Percentiles rank a stretch among this genome's conserved stretches.
Evolutionary conservation across 2,113 vertebrate species (phyloP).

Genomic region (Tyrannus savana): DNA sequence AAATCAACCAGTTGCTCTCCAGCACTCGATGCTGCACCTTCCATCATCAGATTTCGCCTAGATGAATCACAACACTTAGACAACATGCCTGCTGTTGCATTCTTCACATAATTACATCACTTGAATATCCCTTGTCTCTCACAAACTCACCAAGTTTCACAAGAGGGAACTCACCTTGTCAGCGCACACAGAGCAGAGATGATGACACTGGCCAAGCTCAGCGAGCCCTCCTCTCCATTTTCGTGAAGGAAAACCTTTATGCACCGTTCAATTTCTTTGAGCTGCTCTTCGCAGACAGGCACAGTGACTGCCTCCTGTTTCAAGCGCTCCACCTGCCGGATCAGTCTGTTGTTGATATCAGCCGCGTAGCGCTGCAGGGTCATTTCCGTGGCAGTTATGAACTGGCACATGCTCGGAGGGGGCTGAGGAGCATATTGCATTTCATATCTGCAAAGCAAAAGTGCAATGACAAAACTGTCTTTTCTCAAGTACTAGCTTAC

Average conservation of each 20-base stretch:
- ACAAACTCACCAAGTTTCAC: accelerated
- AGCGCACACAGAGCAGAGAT: slow-evolving; percentile 91
- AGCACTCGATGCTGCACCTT: slow-evolving; percentile 91
- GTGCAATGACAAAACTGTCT: accelerated
- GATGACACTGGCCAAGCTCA: slow-evolving; percentile 91
- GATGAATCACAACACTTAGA: neutral
- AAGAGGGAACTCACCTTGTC: slow-evolving; percentile 81
- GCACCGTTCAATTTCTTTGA: slow-evolving; percentile 96
- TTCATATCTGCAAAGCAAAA: slow-evolving; percentile 82
- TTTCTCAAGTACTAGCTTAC: neutral
- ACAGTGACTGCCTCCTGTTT: slow-evolving; percentile 91
- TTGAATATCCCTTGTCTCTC: neutral
- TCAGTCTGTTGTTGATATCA: slow-evolving; percentile 86
- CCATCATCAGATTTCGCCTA: slow-evolving; percentile 97
- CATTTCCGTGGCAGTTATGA: slow-evolving; percentile 89
- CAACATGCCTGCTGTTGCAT: neutral
- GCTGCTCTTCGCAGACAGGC: slow-evolving; percentile 90
- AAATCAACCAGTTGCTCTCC: slow-evolving; percentile 94
- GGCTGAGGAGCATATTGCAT: slow-evolving; percentile 90
- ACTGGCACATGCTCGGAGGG: slow-evolving; percentile 82
- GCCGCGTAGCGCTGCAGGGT: slow-evolving; percentile 89
- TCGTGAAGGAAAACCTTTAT: slow-evolving; percentile 92
- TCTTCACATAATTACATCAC: accelerated
- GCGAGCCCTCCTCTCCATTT: slow-evolving; percentile 89
- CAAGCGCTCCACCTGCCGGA: slow-evolving; percentile 90